A percentile compares a stretch with the other conserved stretches of the same genome.
Conservation (phyloP, 2,888 invertebrate species). For the Matsumyia berberina region DNA sequence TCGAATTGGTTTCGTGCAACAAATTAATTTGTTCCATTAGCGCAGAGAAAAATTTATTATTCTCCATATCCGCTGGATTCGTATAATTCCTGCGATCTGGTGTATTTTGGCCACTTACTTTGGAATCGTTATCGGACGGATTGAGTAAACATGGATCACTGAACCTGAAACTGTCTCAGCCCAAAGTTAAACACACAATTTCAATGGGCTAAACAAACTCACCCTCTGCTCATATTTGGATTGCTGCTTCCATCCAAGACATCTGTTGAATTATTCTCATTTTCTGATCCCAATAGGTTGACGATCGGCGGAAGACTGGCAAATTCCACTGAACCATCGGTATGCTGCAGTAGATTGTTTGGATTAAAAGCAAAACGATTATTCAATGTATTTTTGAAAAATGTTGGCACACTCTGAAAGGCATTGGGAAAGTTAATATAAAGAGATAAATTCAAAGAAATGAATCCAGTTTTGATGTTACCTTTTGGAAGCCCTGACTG, state of each 20-base stretch:
- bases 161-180: conserved; percentile 82
- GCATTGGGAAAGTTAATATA: conserved; percentile 7
- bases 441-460: conserved; percentile 10
- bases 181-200: conserved; percentile 49
- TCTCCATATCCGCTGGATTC: conserved; percentile 80
- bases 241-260: conserved; percentile 83
- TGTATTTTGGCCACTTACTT: conserved; percentile 83
- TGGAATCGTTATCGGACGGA: conserved; percentile 84
- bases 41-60: conserved; percentile 84
- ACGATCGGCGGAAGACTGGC: conserved; percentile 90
- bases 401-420: conserved; percentile 78
- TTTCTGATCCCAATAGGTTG: conserved; percentile 84
- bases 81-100: conserved; percentile 81
- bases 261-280: conserved; percentile 82
- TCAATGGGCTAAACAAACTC: conserved; percentile 35
- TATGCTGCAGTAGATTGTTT: conserved; percentile 78
- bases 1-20: conserved; percentile 89
- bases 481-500: conserved; percentile 83
- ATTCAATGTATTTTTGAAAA: conserved; percentile 79
- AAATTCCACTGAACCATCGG: conserved; percentile 85
- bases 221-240: conserved; percentile 83
- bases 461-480: conserved; percentile 78
- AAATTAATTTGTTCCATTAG: conserved; percentile 90
- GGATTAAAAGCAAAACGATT: conserved; percentile 81
- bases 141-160: conserved; percentile 84